Percentiles rank a stretch among this genome's conserved stretches.
Conservation (phyloP, 2,797 vertebrate species). For the Sebastes matsubarae region DNA sequence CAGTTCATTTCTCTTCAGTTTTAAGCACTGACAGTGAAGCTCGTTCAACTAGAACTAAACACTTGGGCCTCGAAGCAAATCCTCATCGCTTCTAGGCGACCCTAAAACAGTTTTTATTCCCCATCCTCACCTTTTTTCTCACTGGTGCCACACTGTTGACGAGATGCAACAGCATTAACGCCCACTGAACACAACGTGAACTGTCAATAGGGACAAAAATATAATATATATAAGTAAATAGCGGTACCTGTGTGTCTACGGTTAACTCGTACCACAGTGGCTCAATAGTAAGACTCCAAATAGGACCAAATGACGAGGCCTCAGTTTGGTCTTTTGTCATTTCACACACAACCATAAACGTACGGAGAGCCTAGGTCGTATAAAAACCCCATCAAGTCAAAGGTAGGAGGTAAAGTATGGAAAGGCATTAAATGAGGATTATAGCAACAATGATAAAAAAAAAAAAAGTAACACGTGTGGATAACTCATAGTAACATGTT, state of each 20-base stretch:
- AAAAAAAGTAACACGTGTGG: constrained; percentile 29
- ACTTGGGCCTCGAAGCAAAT: neutral
- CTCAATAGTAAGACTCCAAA: constrained; percentile 56
- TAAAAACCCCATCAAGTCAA: constrained; percentile 7
- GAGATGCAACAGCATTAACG: neutral
- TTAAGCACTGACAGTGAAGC: neutral
- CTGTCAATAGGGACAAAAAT: neutral
- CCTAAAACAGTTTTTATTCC: neutral
- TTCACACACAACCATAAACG: constrained; percentile 17
- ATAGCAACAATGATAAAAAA: constrained; percentile 37
- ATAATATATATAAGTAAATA: constrained; percentile 32
- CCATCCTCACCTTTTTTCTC: neutral
- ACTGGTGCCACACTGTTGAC: neutral
- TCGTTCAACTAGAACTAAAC: neutral
- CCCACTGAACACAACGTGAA: neutral
- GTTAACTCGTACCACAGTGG: constrained; percentile 45
- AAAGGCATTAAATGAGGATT: constrained; percentile 60
- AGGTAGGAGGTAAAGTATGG: constrained; percentile 59
- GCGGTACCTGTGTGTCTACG: constrained; percentile 36
- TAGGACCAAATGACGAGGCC: constrained; percentile 2
- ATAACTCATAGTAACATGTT: constrained; percentile 26
- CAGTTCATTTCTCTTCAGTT: neutral
- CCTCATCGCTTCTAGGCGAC: neutral
- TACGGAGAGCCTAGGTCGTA: neutral
- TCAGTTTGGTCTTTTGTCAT: constrained; percentile 54